phyloP scores from a whole-genome alignment of 2,888 invertebrate species.

The Caenorhabditis doughertyi region DNA sequence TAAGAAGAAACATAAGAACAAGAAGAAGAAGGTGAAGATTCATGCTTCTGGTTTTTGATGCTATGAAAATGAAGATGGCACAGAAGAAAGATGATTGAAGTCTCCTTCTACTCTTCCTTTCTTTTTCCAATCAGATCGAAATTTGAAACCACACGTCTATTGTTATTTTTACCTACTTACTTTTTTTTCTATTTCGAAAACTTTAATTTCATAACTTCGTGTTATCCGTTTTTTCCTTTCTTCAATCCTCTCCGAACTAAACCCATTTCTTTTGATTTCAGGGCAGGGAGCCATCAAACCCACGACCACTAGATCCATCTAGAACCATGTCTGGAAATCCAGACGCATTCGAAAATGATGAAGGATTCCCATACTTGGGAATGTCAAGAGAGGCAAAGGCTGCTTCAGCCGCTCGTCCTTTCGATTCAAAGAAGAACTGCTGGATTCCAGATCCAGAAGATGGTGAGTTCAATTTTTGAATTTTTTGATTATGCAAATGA shows the following conservation, averaged over 20 bases:
- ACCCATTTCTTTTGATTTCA: background rate
- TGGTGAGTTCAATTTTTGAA: slow-evolving; percentile 83
- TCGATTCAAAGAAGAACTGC: slow-evolving; percentile 98
- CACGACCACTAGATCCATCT: slow-evolving; percentile 33
- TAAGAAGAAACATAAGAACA: slow-evolving; percentile 7
- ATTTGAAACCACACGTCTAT: slow-evolving; percentile 14
- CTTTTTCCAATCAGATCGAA: slow-evolving; percentile 23
- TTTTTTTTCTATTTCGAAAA: background rate
- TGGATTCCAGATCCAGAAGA: slow-evolving; percentile 99
- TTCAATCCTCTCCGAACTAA: background rate
- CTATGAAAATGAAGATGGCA: slow-evolving; percentile 14
- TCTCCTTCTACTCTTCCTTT: slow-evolving; percentile 26
- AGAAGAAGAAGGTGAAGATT: slow-evolving; percentile 31
- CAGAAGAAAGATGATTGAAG: slow-evolving; percentile 38
- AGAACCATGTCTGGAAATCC: slow-evolving; percentile 64
- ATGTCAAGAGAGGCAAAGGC: slow-evolving; percentile 74
- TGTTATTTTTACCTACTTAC: slow-evolving; percentile 13
- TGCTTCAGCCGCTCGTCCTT: slow-evolving; percentile 78
- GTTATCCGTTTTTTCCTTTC: background rate
- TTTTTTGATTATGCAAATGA: no score
- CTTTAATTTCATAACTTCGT: background rate
- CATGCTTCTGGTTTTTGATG: slow-evolving; percentile 54
- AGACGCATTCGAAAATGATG: slow-evolving; percentile 78
- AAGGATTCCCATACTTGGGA: slow-evolving; percentile 78
- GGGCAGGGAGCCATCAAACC: slow-evolving; percentile 48